These are phyloP conservation scores for Anthonomus grandis DNA, from an alignment of 1,140 invertebrate species.

Conservation along the genomic window DNA sequence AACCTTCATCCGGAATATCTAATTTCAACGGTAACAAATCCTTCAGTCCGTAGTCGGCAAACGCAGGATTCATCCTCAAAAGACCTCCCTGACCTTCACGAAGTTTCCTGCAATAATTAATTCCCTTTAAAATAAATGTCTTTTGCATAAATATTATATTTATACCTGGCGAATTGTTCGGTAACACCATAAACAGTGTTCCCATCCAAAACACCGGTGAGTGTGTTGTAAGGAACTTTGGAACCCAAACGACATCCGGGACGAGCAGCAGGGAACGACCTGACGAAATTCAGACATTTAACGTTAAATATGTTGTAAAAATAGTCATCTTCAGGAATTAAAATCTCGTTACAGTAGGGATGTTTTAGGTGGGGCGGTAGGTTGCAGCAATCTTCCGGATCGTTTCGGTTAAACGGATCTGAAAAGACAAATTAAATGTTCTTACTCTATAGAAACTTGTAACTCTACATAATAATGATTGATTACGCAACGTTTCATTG, in stretches of 20 bases:
- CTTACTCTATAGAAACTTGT: too few relatives aligned
- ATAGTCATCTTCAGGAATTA: constrained; percentile 85
- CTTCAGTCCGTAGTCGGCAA: constrained; percentile 81
- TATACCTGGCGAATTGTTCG: constrained; percentile 69
- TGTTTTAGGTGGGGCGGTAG: constrained; percentile 73
- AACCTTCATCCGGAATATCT: constrained; percentile 89
- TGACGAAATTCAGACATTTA: constrained; percentile 83
- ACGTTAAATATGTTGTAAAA: constrained; percentile 84
- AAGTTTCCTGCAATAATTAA: constrained; percentile 59
- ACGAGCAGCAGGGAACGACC: constrained; percentile 77
- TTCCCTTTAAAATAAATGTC: neutral
- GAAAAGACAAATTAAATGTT: constrained; percentile 31
- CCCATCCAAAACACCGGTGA: constrained; percentile 77
- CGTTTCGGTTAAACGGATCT: constrained; percentile 81
- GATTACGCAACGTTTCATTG: too few relatives aligned
- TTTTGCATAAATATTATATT: neutral
- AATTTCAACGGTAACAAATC: constrained; percentile 86
- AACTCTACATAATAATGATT: too few relatives aligned
- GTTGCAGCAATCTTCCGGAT: constrained; percentile 84
- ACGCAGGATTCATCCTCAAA: constrained; percentile 83
- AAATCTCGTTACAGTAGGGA: constrained; percentile 89
- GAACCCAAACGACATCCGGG: constrained; percentile 74
- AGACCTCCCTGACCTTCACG: constrained; percentile 74
- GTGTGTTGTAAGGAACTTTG: constrained; percentile 74
- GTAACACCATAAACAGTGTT: constrained; percentile 84